Conservation (phyloP, 1,140 invertebrate species). For the Acyrthosiphon pisum region DNA sequence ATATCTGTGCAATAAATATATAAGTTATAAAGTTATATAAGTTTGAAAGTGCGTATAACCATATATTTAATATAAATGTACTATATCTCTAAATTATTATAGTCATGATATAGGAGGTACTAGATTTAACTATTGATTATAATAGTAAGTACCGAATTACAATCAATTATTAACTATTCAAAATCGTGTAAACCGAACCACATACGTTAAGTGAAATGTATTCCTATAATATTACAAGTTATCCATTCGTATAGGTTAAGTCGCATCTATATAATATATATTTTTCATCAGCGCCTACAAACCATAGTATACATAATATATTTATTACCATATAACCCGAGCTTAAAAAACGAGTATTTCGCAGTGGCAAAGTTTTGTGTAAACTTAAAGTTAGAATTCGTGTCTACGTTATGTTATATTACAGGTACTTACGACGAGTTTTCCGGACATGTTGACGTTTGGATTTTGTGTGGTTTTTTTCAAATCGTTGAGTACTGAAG, state of each 20-base stretch:
- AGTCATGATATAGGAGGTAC: not conserved
- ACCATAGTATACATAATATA: not conserved
- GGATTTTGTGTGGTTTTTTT: not conserved
- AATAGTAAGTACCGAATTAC: too few species aligned
- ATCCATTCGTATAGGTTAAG: not conserved
- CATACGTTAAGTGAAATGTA: too few species aligned
- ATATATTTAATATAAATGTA: not conserved
- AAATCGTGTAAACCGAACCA: not conserved
- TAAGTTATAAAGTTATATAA: too few species aligned
- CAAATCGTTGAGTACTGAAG: not conserved
- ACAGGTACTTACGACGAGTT: not conserved
- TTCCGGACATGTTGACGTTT: not conserved
- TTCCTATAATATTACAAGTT: too few species aligned
- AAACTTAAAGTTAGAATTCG: not conserved
- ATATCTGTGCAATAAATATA: not conserved
- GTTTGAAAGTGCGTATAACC: not conserved
- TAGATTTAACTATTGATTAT: not conserved
- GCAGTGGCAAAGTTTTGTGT: not conserved
- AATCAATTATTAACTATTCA: not conserved
- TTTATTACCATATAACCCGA: not conserved
- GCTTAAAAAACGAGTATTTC: not conserved
- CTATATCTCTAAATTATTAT: not conserved
- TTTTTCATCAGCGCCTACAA: not conserved
- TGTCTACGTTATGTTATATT: not conserved
- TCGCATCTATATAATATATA: not conserved